Base-by-base conservation (phyloP, 2,888 invertebrate genomes). In the Hydraecia micacea region DNA sequence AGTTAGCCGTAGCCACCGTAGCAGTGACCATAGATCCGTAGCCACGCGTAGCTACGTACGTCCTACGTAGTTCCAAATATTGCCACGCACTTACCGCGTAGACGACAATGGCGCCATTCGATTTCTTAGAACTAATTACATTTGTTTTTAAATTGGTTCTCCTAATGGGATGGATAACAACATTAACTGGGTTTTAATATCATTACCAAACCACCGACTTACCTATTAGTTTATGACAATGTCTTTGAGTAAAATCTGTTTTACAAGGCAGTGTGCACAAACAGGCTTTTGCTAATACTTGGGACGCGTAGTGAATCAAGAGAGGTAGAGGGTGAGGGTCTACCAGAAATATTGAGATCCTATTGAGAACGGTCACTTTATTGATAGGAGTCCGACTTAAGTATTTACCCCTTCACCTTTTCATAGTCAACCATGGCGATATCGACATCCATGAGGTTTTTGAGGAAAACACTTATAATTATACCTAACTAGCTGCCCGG, bases 61-160 rank as follows among this genome's bases (percentile, higher is more conserved):
- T 55, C 25, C n/a, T 49, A 63, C 7, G 58, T 83, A 83, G 81
- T 81, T 78, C 79, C 69, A 79, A 83, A 60, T 65, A 65, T 69
- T 60, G 49, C 72, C 81, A 58, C 72, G 52, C 7, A 0, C 6
- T 2, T 32, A 65, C 7, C 60, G 49, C 36, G 6, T 13, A 32
- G 2, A 13, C 28, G 42, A 76, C 21, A 66, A 39, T 15, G n/a
- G 76, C 77, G 77, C 66, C 70, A 80, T 13, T 39, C 3, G 7
- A 62, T 28, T 52, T 15, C 1, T 7, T 18, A 55, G 11, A 36
- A 49, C 15, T 15, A 25, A 32, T 5, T 36, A 63, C 36, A 32
- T 5, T 28, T 21, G 21, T 32, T 36, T 36, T 9, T 8, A 21
- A 21, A 8, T 4, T 63, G 21, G 9, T 36, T 32, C 9, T 62